A percentile compares a stretch with the other conserved stretches of the same genome.
Evolutionary conservation across 2,888 invertebrate species (phyloP).

Genomic region (Dorcus parallelipipedus): DNA sequence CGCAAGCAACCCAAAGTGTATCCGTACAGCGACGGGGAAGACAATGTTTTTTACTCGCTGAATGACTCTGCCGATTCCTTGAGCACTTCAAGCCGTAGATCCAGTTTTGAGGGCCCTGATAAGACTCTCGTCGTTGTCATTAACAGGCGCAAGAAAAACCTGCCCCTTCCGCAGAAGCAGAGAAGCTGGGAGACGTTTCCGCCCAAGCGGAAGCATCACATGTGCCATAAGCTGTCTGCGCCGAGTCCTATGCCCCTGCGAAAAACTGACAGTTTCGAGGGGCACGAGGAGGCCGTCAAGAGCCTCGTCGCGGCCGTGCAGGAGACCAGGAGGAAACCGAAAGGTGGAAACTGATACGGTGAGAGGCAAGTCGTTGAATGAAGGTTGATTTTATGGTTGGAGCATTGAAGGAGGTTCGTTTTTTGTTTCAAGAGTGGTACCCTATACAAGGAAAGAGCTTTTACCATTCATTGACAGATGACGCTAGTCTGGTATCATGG

Average conservation of each 20-base stretch:
- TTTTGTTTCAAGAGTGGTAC: no score
- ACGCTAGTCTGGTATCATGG: no score
- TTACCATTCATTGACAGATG: no score
- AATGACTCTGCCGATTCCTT: slow-evolving; percentile 56
- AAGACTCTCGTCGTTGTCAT: slow-evolving; percentile 57
- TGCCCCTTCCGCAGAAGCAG: slow-evolving; percentile 57
- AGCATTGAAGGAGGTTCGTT: no score
- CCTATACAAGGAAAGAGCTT: no score
- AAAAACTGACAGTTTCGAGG: slow-evolving; percentile 66
- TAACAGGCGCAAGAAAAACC: slow-evolving; percentile 43
- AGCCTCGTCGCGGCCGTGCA: slow-evolving; percentile 65
- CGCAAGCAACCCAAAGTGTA: slow-evolving; percentile 48
- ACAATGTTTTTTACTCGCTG: slow-evolving; percentile 53
- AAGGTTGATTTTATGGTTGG: no score
- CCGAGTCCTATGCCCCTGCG: slow-evolving; percentile 47
- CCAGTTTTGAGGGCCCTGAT: slow-evolving; percentile 51
- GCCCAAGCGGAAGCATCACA: slow-evolving; percentile 49
- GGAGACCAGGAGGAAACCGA: slow-evolving; percentile 58
- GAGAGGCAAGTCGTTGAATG: not conserved
- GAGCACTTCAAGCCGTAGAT: slow-evolving; percentile 56
- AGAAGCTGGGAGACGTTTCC: slow-evolving; percentile 64
- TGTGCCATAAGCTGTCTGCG: slow-evolving; percentile 41
- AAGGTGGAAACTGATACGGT: slow-evolving; percentile 40
- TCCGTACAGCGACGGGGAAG: slow-evolving; percentile 57
- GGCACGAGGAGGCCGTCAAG: slow-evolving; percentile 66